Base-by-base conservation (phyloP, 1,140 invertebrate genomes). In the Asobara japonica region DNA sequence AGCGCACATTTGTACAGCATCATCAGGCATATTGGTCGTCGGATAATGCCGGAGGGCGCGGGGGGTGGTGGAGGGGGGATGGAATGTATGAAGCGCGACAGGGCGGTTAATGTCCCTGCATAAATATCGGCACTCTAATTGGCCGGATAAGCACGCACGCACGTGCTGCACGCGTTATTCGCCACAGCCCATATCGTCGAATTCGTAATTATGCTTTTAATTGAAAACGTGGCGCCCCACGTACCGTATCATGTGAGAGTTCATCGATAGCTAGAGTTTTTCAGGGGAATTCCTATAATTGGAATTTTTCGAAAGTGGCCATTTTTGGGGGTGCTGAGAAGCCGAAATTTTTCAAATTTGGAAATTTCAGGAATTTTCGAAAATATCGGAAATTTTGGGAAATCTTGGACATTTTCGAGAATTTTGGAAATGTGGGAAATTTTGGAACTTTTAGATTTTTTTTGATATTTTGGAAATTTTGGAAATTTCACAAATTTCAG, bases 81-180 rank as follows among this genome's bases (percentile, higher is more conserved):
- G 30, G 22, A 45, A 30, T 10, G 45, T 41, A 69, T 69, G 71
- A 75, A 75, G 69, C 45, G 69, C 68, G 67, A 67, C 68, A 65
- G 67, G 61, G 51, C 75, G 73, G 76, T 79, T 80, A 83, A 82
- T 78, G 78, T 69, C 74, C 60, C 60, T 70, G 76, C 79, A 82
- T 84, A 84, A 83, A 84, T 84, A 84, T 83, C 77, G 77, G 72
- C 61, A 73, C 80, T 79, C 76, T 80, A 81, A 82, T 83, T 82
- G 79, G 77, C 76, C 73, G 71, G 77, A 79, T 73, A 69, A 79
- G 75, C 73, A 70, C 72, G 73, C 76, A 70, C 73, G 74, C 77
- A 77, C 74, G 72, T 74, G 70, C 71, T 65, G 73, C 74, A 77
- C 73, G 74, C 69, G 51, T 36, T 65, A 66, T 51, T 27, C 65